Evolutionary conservation across 2,888 invertebrate species (phyloP).

Genomic region (Aplocera efformata): DNA sequence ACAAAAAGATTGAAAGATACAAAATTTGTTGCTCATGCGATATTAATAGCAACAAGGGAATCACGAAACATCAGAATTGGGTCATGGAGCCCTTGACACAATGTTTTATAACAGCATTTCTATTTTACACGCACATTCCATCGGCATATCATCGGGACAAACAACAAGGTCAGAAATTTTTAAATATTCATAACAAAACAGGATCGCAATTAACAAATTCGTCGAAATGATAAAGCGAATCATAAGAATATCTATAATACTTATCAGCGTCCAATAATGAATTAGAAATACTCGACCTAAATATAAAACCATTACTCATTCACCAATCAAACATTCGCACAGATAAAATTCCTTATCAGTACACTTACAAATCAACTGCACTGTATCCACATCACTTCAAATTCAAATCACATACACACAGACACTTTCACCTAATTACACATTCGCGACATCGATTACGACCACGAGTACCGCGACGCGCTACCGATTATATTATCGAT

Average conservation of each 20-base stretch:
- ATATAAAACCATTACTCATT: background rate
- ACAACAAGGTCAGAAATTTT: too few relatives aligned
- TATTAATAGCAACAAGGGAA: constrained; percentile 39
- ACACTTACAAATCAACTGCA: constrained; percentile 21
- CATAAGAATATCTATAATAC: too few relatives aligned
- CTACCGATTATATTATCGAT: constrained; percentile 22
- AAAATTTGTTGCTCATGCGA: background rate
- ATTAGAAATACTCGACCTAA: background rate
- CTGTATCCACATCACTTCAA: constrained; percentile 18
- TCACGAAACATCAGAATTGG: constrained; percentile 49
- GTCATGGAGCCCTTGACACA: constrained; percentile 62
- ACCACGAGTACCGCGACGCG: constrained; percentile 21
- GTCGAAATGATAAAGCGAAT: too few relatives aligned
- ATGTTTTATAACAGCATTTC: constrained; percentile 25
- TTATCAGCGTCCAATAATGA: too few relatives aligned
- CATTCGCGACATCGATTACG: constrained; percentile 17
- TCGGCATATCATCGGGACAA: background rate
- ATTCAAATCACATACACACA: constrained; percentile 23
- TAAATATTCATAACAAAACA: too few relatives aligned
- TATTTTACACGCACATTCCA: constrained; percentile 15
- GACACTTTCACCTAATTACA: constrained; percentile 26
- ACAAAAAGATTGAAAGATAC: too few relatives aligned
- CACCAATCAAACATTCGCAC: constrained; percentile 4
- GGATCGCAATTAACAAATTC: too few relatives aligned
- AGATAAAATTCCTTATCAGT: constrained; percentile 7